phyloP scores from a whole-genome alignment of 1,140 invertebrate species.

The Scaptomyza montana region DNA sequence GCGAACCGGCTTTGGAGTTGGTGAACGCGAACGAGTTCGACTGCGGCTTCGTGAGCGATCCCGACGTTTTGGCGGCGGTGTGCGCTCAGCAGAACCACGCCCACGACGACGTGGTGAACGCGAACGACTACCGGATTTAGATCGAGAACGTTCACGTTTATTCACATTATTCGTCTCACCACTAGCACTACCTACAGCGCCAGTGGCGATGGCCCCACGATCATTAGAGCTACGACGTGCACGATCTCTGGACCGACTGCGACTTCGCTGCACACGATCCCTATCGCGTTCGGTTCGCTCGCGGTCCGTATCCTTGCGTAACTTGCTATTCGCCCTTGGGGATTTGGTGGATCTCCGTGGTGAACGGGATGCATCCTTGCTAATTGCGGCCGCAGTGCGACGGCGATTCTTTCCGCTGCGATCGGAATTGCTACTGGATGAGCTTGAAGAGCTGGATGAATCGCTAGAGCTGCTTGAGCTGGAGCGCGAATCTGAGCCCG shows the following conservation, averaged over 20 bases:
- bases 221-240: constrained; percentile 57
- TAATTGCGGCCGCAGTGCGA: constrained; percentile 82
- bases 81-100: constrained; percentile 73
- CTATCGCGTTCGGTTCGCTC: constrained; percentile 57
- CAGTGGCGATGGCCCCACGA: not conserved
- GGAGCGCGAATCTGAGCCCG: constrained; percentile 89
- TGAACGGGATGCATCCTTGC: constrained; percentile 74
- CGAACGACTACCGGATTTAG: constrained; percentile 66
- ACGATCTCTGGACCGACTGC: constrained; percentile 44
- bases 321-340: constrained; percentile 56
- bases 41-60: constrained; percentile 87
- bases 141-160: constrained; percentile 67
- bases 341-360: constrained; percentile 85
- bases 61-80: constrained; percentile 63
- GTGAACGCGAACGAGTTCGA: constrained; percentile 90
- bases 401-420: constrained; percentile 69
- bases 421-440: constrained; percentile 85
- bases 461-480: constrained; percentile 90
- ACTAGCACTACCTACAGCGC: constrained; percentile 7
- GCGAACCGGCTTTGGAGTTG: constrained; percentile 93
- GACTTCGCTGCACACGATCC: constrained; percentile 48
- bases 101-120: constrained; percentile 70
- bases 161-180: constrained; percentile 60
- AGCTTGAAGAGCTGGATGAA: constrained; percentile 86
- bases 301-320: constrained; percentile 67